phyloP scores from a whole-genome alignment of 2,113 vertebrate species.

The Pedetes capensis region DNA sequence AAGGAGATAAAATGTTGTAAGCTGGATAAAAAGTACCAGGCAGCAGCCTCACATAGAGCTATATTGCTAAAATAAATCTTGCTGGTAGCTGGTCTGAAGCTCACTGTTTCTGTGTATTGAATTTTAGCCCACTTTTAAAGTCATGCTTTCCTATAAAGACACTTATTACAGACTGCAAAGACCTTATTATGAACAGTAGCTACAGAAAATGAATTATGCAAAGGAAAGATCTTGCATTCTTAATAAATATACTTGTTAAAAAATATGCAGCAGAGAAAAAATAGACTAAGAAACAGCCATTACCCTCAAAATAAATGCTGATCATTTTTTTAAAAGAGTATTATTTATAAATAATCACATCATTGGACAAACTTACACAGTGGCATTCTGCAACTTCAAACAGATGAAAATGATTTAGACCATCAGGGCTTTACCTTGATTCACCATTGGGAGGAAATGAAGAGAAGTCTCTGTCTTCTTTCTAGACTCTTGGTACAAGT shows the following conservation, averaged over 20 bases:
- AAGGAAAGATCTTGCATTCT: conserved; percentile 49
- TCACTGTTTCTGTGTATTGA: conserved; percentile 56
- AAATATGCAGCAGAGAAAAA: conserved; percentile 56
- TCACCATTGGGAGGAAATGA: not conserved
- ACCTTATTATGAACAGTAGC: conserved; percentile 55
- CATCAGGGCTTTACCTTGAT: not conserved
- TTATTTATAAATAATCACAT: conserved; percentile 49
- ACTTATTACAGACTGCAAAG: conserved; percentile 50
- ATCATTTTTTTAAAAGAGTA: conserved; percentile 48
- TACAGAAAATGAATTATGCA: conserved; percentile 61
- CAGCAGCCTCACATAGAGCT: conserved; percentile 53
- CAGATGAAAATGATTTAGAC: not conserved
- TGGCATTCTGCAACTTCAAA: not conserved
- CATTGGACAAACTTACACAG: not conserved
- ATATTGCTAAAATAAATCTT: conserved; percentile 79
- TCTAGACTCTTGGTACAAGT: not conserved
- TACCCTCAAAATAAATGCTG: conserved; percentile 20
- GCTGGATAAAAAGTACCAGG: conserved; percentile 71
- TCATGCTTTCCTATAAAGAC: conserved; percentile 54
- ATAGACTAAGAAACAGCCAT: conserved; percentile 39
- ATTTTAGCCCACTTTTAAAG: conserved; percentile 69
- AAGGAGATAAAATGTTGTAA: conserved; percentile 74
- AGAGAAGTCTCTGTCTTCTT: not conserved
- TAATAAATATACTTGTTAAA: conserved; percentile 64
- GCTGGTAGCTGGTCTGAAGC: conserved; percentile 59